Evolutionary conservation across 2,113 vertebrate species (phyloP).

Genomic region (Coptodon rendalli): DNA sequence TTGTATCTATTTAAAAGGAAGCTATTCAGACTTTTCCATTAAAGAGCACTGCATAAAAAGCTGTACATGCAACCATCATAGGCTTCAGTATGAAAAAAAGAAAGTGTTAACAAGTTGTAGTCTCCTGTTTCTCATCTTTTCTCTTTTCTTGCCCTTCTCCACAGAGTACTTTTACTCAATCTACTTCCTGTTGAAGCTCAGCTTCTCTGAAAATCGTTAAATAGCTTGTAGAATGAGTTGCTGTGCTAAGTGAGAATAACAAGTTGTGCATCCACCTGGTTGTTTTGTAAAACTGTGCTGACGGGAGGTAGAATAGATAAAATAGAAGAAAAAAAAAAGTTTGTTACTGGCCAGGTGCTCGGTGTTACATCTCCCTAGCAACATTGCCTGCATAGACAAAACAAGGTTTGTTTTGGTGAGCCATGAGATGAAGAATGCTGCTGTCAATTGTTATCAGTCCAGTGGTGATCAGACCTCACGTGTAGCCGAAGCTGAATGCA

Average conservation of each 20-base stretch:
- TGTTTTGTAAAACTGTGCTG: neutral
- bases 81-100: neutral
- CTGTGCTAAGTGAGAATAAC: neutral
- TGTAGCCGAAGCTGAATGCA: neutral
- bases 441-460: neutral
- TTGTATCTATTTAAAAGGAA: neutral
- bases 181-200: neutral
- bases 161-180: neutral
- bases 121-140: neutral
- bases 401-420: neutral
- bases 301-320: neutral
- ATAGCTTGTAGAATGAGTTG: neutral
- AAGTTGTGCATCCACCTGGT: neutral
- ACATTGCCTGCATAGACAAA: neutral
- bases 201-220: neutral
- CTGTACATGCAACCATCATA: neutral
- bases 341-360: neutral
- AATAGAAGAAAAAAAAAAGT: neutral
- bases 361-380: neutral
- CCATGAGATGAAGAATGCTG: neutral
- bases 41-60: neutral
- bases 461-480: neutral
- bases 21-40: neutral
- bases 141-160: neutral
- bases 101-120: neutral